phyloP scores from a whole-genome alignment of 2,797 vertebrate species.

The Rhyacichthys aspro region DNA sequence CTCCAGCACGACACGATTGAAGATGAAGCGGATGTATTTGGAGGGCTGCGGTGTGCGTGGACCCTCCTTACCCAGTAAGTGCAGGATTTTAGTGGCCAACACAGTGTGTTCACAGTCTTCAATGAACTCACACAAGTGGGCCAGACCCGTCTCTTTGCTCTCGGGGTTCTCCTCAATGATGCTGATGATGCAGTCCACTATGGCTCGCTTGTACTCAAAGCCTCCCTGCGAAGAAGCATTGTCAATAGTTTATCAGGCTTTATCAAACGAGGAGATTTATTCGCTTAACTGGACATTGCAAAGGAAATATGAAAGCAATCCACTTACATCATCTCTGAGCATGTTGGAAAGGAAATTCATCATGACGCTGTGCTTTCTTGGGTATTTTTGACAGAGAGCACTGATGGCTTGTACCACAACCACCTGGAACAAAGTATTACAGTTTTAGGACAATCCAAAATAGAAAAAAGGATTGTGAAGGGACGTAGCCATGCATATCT shows the following conservation, averaged over 20 bases:
- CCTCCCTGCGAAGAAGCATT: conserved; percentile 83
- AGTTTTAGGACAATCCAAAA: conserved; percentile 14
- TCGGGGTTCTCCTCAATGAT: conserved; percentile 98
- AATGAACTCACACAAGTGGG: conserved; percentile 98
- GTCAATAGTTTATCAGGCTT: no score
- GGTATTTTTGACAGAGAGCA: conserved; percentile 97
- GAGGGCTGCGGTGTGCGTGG: conserved; percentile 91
- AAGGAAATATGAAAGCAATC: background rate
- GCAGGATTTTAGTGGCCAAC: conserved; percentile 96
- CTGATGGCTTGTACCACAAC: conserved; percentile 98
- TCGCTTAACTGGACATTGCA: background rate
- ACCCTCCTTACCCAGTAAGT: conserved; percentile 94
- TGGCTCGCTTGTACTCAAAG: conserved; percentile 98
- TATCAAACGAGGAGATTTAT: background rate
- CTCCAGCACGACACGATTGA: conserved; percentile 97
- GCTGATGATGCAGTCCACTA: conserved; percentile 96
- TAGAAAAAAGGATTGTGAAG: conserved; percentile 17
- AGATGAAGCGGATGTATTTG: conserved; percentile 99
- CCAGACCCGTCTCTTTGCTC: conserved; percentile 95
- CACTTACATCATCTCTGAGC: conserved; percentile 94
- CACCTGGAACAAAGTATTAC: conserved; percentile 77
- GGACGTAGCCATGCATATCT: no score
- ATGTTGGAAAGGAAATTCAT: conserved; percentile 99
- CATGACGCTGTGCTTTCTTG: conserved; percentile 97
- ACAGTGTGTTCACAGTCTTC: conserved; percentile 99